A percentile compares a stretch with the other conserved stretches of the same genome.
Evolutionary conservation across 2,113 vertebrate genomes (phyloP).

Genomic region (Antennarius striatus): DNA sequence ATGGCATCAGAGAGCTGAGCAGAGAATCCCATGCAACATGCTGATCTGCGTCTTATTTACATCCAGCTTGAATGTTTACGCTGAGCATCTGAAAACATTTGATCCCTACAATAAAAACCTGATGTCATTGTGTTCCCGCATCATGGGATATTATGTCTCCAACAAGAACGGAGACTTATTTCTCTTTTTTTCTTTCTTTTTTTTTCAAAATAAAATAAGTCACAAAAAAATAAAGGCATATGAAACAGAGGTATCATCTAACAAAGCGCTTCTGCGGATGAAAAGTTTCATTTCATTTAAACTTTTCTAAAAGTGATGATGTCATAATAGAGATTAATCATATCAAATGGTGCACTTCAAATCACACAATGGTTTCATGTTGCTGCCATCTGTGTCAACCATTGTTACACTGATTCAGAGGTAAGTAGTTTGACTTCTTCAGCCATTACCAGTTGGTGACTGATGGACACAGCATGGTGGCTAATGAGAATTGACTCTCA

Average conservation of each 20-base stretch:
- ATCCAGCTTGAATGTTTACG: constrained; percentile 49
- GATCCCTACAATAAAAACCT: constrained; percentile 16
- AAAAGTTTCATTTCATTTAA: too few species aligned
- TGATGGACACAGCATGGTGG: constrained; percentile 21
- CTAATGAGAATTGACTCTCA: constrained; percentile 32
- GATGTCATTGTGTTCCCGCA: neutral
- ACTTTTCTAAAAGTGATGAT: too few species aligned
- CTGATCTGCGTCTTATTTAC: constrained; percentile 22
- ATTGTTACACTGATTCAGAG: constrained; percentile 24
- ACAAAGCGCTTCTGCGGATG: too few species aligned
- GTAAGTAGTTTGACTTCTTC: constrained; percentile 28
- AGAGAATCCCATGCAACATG: neutral
- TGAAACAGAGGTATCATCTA: too few species aligned
- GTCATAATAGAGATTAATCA: too few species aligned
- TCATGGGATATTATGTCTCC: constrained; percentile 7
- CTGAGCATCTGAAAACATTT: constrained; percentile 5
- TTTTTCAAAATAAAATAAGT: too few species aligned
- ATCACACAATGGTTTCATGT: neutral
- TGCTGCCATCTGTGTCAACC: constrained; percentile 19
- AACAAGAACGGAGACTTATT: too few species aligned
- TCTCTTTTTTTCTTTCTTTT: too few species aligned
- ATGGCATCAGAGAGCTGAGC: neutral
- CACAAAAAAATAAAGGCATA: too few species aligned
- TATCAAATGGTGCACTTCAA: neutral
- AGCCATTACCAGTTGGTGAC: constrained; percentile 13